phyloP scores from a whole-genome alignment of 2,113 vertebrate species.

The Meriones unguiculatus region DNA sequence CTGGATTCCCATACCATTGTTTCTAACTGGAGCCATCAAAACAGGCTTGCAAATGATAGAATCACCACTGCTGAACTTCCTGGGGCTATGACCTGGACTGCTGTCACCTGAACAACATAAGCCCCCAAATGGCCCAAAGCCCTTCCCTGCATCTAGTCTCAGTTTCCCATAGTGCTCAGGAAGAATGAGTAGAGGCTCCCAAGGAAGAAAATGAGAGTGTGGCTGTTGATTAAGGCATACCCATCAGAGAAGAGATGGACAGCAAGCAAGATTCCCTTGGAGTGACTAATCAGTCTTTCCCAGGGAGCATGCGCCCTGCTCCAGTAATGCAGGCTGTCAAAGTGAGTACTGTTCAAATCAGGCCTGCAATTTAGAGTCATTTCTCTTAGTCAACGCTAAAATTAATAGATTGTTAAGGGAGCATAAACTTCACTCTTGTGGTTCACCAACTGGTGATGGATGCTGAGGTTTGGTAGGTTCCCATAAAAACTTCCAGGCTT shows the following conservation, averaged over 20 bases:
- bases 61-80: background rate
- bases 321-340: rapidly evolving
- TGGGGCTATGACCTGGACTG: background rate
- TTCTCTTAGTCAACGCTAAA: background rate
- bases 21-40: background rate
- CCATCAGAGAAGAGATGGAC: background rate
- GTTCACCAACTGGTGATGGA: background rate
- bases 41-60: background rate
- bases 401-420: background rate
- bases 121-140: background rate
- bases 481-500: background rate
- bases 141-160: background rate
- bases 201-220: background rate
- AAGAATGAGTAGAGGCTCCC: background rate
- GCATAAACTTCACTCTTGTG: background rate
- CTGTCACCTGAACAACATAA: background rate
- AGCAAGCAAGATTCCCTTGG: too few species aligned
- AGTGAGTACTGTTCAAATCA: background rate
- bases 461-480: background rate
- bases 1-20: background rate
- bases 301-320: too few species aligned
- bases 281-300: too few species aligned
- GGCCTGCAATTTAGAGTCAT: background rate
- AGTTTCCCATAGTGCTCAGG: too few species aligned
- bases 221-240: background rate